These are phyloP conservation scores for Neotoxoptera formosana DNA, from an alignment of 1,140 invertebrate genomes.

Conservation along the genomic window DNA sequence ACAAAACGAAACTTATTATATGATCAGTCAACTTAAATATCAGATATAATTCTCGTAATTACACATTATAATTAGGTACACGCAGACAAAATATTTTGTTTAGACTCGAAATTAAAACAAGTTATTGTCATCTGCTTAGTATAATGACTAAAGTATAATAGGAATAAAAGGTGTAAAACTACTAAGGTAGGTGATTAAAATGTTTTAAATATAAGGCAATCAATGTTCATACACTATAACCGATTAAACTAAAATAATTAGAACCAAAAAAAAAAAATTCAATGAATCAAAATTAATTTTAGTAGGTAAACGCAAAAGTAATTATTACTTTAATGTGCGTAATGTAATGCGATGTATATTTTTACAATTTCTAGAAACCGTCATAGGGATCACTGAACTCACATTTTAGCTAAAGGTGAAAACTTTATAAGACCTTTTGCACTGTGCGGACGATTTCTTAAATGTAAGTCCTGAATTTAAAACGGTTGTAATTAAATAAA, in stretches of 20 bases:
- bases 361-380: neutral
- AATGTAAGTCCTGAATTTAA: neutral
- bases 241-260: too few relatives aligned
- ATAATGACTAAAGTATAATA: neutral
- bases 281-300: neutral
- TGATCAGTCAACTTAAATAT: too few relatives aligned
- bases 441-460: neutral
- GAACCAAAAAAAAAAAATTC: too few relatives aligned
- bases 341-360: neutral
- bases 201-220: neutral
- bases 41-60: too few relatives aligned
- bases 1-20: too few relatives aligned
- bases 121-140: neutral
- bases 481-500: neutral
- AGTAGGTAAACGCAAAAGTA: too few relatives aligned
- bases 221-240: neutral
- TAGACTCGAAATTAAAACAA: neutral
- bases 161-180: neutral
- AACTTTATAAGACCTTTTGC: neutral
- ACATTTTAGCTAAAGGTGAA: neutral
- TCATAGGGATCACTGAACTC: neutral
- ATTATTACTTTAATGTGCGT: neutral
- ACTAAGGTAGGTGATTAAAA: neutral
- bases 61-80: neutral
- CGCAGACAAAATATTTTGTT: neutral